Conservation (phyloP, 2,113 vertebrate species). For the Myotis davidii region DNA sequence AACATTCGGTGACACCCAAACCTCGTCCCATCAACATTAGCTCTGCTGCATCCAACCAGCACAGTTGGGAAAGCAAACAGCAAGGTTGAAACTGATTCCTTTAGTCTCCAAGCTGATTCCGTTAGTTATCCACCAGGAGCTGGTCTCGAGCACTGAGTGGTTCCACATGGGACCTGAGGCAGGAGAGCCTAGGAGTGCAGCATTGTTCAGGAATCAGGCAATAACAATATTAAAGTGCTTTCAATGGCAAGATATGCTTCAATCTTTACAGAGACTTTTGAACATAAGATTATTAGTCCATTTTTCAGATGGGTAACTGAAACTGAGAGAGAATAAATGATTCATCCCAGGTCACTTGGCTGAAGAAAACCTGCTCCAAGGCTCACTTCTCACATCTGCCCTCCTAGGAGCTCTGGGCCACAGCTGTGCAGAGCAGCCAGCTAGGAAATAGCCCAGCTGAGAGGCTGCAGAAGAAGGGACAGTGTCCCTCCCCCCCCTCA, state of each 20-base stretch:
- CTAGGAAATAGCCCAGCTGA: not conserved
- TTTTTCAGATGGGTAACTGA: not conserved
- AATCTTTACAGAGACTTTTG: not conserved
- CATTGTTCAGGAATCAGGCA: not conserved
- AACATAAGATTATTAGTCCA: not conserved
- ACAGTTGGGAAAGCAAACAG: not conserved
- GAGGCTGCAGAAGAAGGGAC: not conserved
- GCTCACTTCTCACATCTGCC: not conserved
- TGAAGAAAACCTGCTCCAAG: not conserved
- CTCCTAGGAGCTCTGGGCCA: not conserved
- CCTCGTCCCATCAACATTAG: not conserved
- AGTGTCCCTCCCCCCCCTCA: too few relatives aligned
- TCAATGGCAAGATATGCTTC: not conserved
- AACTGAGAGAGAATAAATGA: not conserved
- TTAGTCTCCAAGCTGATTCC: not conserved
- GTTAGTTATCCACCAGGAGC: not conserved
- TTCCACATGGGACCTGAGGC: rapidly evolving
- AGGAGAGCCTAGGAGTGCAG: not conserved
- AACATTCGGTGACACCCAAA: slow-evolving; percentile 26
- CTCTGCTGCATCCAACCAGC: not conserved
- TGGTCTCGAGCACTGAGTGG: not conserved
- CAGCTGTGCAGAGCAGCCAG: not conserved
- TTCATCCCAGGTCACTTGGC: not conserved
- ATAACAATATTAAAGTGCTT: not conserved
- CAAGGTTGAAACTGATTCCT: not conserved